Base-by-base conservation (phyloP, 2,888 invertebrate species). In the Phytoseiulus persimilis region DNA sequence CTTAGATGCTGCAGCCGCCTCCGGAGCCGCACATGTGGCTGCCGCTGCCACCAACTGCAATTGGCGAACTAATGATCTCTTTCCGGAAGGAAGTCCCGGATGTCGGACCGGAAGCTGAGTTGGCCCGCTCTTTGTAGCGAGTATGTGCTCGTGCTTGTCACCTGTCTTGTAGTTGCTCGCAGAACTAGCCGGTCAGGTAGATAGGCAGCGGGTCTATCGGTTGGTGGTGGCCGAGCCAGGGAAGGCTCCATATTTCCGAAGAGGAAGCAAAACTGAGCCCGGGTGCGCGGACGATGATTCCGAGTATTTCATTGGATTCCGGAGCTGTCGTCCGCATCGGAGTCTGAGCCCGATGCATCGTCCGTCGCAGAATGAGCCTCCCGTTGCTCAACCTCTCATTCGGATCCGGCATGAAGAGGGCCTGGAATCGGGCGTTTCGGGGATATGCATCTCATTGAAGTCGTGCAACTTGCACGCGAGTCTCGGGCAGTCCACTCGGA, bases 61-160 rank as follows among this genome's bases (percentile, higher is more conserved):
- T 87, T 87, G 87, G 18, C 33, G 87, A 33, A 87, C 87, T 87
- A 87, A 87, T 87, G 87, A 87, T 45, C 87, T 87, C 87, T 45
- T 87, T 87, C 87, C 87, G 87, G 87, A 87, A 45, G n/a, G 65
- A 65, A 65, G 65, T 18, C 65, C 65, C 65, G 65, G 65, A 65
- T 65, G 65, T 65, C 65, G 65, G 65, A 65, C 65, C 65, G 65
- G 65, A 65, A 65, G 28, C 65, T 65, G 65, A 28, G 65, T 65
- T 65, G 65, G 28, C 65, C 65, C 65, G 65, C 65, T 65, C 28
- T 65, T 14, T 65, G 65, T 65, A 65, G 65, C 65, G 65, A 28
- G 23, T 14, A 65, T 65, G 65, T 65, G 18, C 65, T 65, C 65
- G 65, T 65, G 65, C 65, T 65, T 65, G 65, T 65, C 65, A 65